Evolutionary conservation across 2,888 invertebrate species (phyloP).

Genomic region (Tachina lurida): DNA sequence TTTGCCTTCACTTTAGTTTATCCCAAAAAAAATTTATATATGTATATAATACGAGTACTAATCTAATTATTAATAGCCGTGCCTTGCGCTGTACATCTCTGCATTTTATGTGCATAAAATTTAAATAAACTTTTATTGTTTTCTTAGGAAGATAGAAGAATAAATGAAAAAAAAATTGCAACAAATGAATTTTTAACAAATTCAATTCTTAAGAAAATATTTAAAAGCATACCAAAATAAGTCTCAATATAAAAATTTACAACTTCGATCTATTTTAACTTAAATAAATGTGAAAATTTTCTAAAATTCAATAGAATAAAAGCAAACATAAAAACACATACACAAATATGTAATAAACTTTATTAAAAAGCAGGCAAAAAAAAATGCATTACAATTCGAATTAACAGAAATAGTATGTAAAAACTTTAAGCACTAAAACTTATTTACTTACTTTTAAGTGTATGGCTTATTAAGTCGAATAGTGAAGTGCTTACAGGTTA

Average conservation of each 20-base stretch:
- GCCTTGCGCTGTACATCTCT: neutral
- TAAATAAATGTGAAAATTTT: conserved; percentile 76
- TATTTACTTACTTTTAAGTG: neutral
- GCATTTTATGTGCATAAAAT: conserved; percentile 50
- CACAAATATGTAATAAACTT: conserved; percentile 40
- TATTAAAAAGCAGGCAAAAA: conserved; percentile 31
- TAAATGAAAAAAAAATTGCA: conserved; percentile 6
- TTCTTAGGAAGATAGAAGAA: conserved; percentile 22
- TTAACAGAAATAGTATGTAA: too few species aligned
- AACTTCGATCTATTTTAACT: conserved; percentile 78
- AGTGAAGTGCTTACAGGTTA: neutral
- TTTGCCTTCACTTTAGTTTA: too few species aligned
- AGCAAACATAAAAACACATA: conserved; percentile 6
- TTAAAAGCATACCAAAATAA: conserved; percentile 72
- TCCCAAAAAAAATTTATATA: too few species aligned
- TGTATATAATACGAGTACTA: too few species aligned
- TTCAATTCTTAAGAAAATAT: conserved; percentile 31
- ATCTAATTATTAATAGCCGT: neutral
- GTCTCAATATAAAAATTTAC: conserved; percentile 77
- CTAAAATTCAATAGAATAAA: conserved; percentile 16
- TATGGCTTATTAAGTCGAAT: conserved; percentile 11
- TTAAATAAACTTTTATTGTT: conserved; percentile 69
- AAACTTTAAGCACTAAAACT: neutral
- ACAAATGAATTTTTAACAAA: conserved; percentile 51
- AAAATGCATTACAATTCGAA: neutral